Evolutionary conservation across 2,113 vertebrate genomes (phyloP).

Genomic region (Lipotes vexillifer): DNA sequence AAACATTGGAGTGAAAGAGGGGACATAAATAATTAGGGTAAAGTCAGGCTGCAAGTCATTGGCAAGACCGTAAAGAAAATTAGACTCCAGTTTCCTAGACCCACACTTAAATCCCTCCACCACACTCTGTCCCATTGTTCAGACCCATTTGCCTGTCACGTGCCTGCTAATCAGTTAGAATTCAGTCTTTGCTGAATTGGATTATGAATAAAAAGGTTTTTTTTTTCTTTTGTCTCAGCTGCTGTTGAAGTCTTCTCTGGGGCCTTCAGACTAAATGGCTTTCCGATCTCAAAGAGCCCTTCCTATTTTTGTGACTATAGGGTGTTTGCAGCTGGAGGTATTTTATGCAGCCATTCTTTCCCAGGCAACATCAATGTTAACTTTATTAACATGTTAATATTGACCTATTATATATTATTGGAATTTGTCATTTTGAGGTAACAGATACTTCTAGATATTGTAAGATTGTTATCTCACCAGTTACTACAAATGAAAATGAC

Average conservation of each 20-base stretch:
- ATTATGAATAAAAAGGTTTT: background rate
- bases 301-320: background rate
- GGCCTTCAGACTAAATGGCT: conserved; percentile 18
- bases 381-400: background rate
- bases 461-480: background rate
- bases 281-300: background rate
- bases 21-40: background rate
- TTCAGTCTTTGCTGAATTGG: conserved; percentile 24
- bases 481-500: conserved; percentile 8
- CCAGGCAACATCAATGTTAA: background rate
- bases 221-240: background rate
- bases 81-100: background rate
- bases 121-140: conserved; percentile 8
- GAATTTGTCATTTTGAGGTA: background rate
- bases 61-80: conserved; percentile 56
- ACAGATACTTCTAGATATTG: background rate
- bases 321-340: background rate
- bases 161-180: background rate
- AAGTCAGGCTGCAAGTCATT: conserved; percentile 17
- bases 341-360: background rate
- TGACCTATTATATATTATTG: background rate
- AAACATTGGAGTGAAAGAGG: background rate
- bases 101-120: background rate
- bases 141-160: conserved; percentile 32
- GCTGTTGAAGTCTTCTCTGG: background rate